Base-by-base conservation (phyloP, 2,888 invertebrate genomes). In the Amblyteles armatorius region DNA sequence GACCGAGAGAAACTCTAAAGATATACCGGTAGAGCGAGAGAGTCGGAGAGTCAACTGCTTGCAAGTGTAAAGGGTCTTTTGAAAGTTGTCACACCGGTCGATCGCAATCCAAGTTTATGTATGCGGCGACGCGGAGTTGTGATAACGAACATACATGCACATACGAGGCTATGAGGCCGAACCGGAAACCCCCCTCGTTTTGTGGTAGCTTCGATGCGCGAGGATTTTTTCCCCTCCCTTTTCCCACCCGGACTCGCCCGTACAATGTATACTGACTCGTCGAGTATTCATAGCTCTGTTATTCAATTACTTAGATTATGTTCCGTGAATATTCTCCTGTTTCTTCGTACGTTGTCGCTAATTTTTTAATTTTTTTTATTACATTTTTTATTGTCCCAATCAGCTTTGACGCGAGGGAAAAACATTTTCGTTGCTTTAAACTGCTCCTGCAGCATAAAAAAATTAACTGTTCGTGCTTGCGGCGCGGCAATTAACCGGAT, bases 71-170 rank as follows among this genome's bases (percentile, higher is more conserved):
- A 81, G 72, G 79, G 69, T 63, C 60, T 83, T 83, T 87, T 84
- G 78, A 80, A 86, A 87, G 82, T 87, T 83, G 81, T 79, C 82
- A 83, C 81, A 83, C 79, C 81, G 82, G 83, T 86, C 63, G 72
- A 79, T 81, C 57, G 33, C 33, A 29, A 65, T 69, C 78, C 36
- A n/a, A 33, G 63, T 44, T 44, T 44, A 44, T 44, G 55, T 60
- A 57, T 67, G 60, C 74, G 50, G 65, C 13, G 26, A 48, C 48
- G 22, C 52, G 13, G 26, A 29, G n/a, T 16, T 29, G 48, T 50
- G 69, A 69, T 69, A 69, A 69, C 29, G n/a, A 69, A 69, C 9
- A 69, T 29, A 69, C 29, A 69, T 16, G 44, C 33, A 48, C 16
- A 55, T 6, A 11, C 13, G 44, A 16, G 68, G 13, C 26, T 16